Evolutionary conservation across 92 coral and sea anemone genomes (phyloP).

Genomic region (Desmophyllum pertusum): DNA sequence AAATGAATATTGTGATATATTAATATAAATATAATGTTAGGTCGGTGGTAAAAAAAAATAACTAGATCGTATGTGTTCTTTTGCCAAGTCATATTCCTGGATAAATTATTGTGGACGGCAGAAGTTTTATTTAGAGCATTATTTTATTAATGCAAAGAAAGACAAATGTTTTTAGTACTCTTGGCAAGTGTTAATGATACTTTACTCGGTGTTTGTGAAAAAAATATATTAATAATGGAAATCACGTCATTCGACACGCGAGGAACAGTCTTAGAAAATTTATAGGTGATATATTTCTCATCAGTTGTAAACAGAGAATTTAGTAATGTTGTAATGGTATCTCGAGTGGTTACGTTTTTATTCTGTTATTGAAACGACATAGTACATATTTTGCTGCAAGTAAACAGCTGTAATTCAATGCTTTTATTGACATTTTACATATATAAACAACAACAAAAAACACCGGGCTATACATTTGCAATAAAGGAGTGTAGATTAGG

Average conservation of each 20-base stretch:
- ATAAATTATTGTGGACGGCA: slow-evolving; percentile 24
- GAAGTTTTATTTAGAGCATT: background rate
- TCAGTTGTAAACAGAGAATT: background rate
- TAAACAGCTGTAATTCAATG: slow-evolving; percentile 1
- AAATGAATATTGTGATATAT: background rate
- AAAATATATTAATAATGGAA: background rate
- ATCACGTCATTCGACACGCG: background rate
- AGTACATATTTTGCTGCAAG: background rate
- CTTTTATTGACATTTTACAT: slow-evolving; percentile 21
- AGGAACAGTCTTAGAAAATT: background rate
- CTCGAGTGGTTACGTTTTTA: background rate
- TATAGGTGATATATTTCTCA: background rate
- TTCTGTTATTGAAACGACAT: background rate
- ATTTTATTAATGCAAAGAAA: background rate
- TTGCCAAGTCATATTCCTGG: background rate
- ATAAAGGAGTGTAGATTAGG: background rate
- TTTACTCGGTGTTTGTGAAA: slow-evolving; percentile 1
- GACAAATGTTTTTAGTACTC: background rate
- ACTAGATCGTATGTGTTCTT: background rate
- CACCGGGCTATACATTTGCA: background rate
- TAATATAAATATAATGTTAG: background rate
- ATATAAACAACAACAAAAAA: background rate
- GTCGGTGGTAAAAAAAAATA: background rate
- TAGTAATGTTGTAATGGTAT: background rate
- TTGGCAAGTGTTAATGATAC: background rate